Percentiles rank a stretch among this genome's conserved stretches.
Conservation (phyloP, 2,113 vertebrate species). For the Geococcyx californianus region DNA sequence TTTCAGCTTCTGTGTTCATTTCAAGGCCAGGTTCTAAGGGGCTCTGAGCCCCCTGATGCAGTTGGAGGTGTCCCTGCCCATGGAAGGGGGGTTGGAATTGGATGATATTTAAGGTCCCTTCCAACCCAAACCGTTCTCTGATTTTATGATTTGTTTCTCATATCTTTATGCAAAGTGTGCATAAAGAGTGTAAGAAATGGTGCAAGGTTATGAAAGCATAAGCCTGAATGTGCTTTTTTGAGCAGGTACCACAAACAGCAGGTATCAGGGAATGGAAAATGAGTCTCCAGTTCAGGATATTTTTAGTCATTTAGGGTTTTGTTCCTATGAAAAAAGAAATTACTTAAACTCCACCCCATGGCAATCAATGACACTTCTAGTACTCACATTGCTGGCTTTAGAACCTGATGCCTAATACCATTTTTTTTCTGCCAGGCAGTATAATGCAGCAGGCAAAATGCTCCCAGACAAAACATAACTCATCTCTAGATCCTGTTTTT, state of each 20-base stretch:
- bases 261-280: neutral
- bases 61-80: too few species aligned
- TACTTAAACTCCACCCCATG: neutral
- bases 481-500: neutral
- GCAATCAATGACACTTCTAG: neutral
- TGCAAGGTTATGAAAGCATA: neutral
- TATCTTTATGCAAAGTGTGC: neutral
- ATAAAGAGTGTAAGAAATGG: neutral
- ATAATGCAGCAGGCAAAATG: neutral
- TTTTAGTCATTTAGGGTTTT: neutral
- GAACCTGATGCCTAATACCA: neutral
- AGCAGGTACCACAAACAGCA: neutral
- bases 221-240: neutral
- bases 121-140: too few species aligned
- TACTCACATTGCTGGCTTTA: neutral
- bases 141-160: neutral
- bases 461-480: neutral
- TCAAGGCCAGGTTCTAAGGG: too few species aligned
- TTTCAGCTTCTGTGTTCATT: neutral
- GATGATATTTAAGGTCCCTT: too few species aligned
- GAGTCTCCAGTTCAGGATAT: fast-evolving
- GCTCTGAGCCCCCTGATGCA: too few species aligned
- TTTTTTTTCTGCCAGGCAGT: neutral
- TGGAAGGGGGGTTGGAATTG: too few species aligned
- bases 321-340: neutral